These are phyloP conservation scores for Austrofundulus limnaeus DNA, from an alignment of 2,113 vertebrate species.

Conservation along the genomic window DNA sequence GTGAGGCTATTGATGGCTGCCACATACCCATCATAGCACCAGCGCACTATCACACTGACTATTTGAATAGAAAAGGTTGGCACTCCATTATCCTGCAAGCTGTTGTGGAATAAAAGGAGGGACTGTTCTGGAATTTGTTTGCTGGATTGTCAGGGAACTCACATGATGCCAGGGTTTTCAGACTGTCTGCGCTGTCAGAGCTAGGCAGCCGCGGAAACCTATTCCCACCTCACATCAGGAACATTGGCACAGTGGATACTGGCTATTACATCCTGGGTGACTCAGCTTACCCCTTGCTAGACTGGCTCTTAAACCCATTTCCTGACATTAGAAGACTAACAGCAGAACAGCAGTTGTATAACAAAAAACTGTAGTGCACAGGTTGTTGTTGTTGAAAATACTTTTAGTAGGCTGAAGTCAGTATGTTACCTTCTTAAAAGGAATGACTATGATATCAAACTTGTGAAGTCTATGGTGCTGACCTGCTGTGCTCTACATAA, in stretches of 20 bases:
- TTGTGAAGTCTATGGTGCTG: too few relatives aligned
- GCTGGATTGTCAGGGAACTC: not conserved
- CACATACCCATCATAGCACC: not conserved
- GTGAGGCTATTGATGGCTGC: not conserved
- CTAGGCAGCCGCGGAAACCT: not conserved
- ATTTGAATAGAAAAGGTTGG: not conserved
- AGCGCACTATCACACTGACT: not conserved
- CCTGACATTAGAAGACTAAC: not conserved
- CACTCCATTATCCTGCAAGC: not conserved
- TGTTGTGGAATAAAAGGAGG: slow-evolving; percentile 7
- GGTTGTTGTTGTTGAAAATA: not conserved
- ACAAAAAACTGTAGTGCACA: not conserved
- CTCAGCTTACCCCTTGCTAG: not conserved
- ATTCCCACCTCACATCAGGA: not conserved
- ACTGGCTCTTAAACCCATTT: slow-evolving; percentile 5
- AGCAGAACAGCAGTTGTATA: not conserved
- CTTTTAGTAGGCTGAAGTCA: not conserved
- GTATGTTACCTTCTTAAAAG: too few relatives aligned
- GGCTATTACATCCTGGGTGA: slow-evolving; percentile 4
- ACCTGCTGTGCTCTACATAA: too few relatives aligned
- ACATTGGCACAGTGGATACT: not conserved
- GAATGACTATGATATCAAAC: too few relatives aligned
- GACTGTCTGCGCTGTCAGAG: slow-evolving; percentile 7
- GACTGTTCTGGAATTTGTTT: not conserved
- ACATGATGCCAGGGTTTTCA: not conserved